Base-by-base conservation (phyloP, 1,140 invertebrate species). In the Pseudomyrmex cubaensis region DNA sequence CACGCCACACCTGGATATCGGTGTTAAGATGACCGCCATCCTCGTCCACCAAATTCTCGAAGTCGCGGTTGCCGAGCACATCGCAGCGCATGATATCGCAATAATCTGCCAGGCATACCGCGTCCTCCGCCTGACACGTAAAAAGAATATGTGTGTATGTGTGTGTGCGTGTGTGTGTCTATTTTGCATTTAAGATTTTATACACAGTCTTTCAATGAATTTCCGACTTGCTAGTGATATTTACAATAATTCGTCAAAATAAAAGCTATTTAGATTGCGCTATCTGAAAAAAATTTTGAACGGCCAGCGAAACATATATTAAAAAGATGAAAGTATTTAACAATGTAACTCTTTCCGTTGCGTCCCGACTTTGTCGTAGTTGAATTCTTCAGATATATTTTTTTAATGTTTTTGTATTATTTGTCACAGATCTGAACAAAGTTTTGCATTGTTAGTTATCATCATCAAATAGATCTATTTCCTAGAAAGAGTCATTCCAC, bases 51-150 rank as follows among this genome's bases (percentile, higher is more conserved):
- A 95, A 94, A 50, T 95, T 95, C 75, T 95, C 94, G 48, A 95
- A 94, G 87, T 97, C 97, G 90, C 97, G 96, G 69, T 96, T 96
- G 75, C 96, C 95, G 75, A 98, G 94, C 15, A 99, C 97, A 91
- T 98, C 97, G 94, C 98, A 99, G 83, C 98, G 95, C 96, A 99
- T 98, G 85, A 99, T 97, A 94, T 99, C 98, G 95, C 98, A 99
- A 92, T 97, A 99, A 92, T 99, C 98, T 59, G 98, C 97, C 85
- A 99, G 95, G 93, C 98, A 99, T 87, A 99, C 97, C 66, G 97
- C 96, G 92, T 98, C 97, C 94, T 98, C 97, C 56, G 96, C 97
- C 98, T 98, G 15, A 48, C 3, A 83, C 35, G 35, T 22, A 54
- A 84, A 44, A 84, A 56, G 84, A 84, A 2, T 3, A 12, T 73